Evolutionary conservation across 2,888 invertebrate genomes (phyloP), one percentile per base, ranked within the genome.

Genomic region (Cephus spinipes): DNA sequence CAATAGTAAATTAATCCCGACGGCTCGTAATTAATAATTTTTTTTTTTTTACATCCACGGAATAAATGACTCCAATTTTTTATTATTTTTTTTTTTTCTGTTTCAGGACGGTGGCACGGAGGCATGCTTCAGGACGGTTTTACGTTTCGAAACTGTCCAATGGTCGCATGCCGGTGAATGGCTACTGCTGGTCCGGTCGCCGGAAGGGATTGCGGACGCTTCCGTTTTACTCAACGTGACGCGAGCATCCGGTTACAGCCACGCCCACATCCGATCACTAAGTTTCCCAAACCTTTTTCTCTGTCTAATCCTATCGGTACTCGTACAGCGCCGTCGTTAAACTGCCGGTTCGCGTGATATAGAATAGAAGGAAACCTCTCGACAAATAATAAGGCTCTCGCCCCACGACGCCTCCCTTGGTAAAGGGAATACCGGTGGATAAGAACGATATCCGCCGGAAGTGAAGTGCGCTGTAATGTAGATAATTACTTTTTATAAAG

Each of bases 171-270:
- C 93, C 23, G 95, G 95, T 35, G 95, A 95, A 89, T 94, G 94
- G 91, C 92, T 93, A 82, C 93, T 95, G 83, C 90, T 95, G 81
- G 94, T 94, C 40, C 93, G 94, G 84, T 95, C 95, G 76, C 91
- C 93, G 69, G 93, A 93, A 85, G 95, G 95, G 77, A 92, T 94
- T 82, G 93, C 94, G 73, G 94, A 95, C 89, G 94, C 94, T 75
- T 92, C 92, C 82, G 93, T 95, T 87, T 92, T 93, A 85, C 92
- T 95, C 83, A 95, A 95, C 89, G 93, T 95, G 89, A 94, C 94
- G 77, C 87, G 86, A 73, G 89, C 90, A 80, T 89, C 89, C 81
- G 87, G 87, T 78, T 86, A 87, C 84, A 88, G 87, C 83, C 86
- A 83, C 83, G 85, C 85, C 83, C 83, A 86, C 81, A 81, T 84